Percentiles rank a stretch among this genome's conserved stretches.
phyloP scores from a whole-genome alignment of 2,888 invertebrate species.

The Ormyrus pomaceus region DNA sequence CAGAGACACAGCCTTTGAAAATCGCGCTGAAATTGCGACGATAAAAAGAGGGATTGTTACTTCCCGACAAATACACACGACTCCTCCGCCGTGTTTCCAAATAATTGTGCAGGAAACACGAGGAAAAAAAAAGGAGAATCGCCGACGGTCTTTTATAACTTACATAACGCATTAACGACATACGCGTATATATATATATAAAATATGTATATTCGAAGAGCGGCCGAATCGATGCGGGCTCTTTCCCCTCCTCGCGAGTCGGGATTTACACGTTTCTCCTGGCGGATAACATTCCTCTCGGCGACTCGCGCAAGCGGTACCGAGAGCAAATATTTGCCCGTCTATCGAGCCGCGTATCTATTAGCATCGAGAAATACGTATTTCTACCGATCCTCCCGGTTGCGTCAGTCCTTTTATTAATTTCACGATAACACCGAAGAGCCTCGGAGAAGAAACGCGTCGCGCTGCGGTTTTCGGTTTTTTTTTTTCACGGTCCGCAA shows the following conservation, averaged over 20 bases:
- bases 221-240: conserved; percentile 9
- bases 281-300: conserved; percentile 40
- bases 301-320: background rate
- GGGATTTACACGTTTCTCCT: conserved; percentile 1
- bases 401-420: conserved; percentile 54
- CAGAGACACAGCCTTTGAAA: background rate
- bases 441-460: no score
- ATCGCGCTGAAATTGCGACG: conserved; percentile 2
- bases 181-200: background rate
- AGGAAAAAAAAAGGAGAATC: conserved; percentile 21
- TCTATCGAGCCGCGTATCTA: conserved; percentile 51
- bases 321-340: conserved; percentile 49
- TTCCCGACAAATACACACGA: conserved; percentile 44
- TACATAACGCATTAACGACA: conserved; percentile 50
- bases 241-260: background rate
- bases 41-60: conserved; percentile 42
- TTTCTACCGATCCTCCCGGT: conserved; percentile 38
- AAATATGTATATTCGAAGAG: conserved; percentile 26
- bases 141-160: conserved; percentile 36
- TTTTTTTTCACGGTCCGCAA: no score
- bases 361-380: conserved; percentile 54
- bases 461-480: no score
- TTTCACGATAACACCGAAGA: conserved; percentile 7
- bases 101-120: conserved; percentile 48
- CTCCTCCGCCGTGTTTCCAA: conserved; percentile 19